phyloP scores from a whole-genome alignment of 2,888 invertebrate genomes.

The Polydrusus pterygomalis region DNA sequence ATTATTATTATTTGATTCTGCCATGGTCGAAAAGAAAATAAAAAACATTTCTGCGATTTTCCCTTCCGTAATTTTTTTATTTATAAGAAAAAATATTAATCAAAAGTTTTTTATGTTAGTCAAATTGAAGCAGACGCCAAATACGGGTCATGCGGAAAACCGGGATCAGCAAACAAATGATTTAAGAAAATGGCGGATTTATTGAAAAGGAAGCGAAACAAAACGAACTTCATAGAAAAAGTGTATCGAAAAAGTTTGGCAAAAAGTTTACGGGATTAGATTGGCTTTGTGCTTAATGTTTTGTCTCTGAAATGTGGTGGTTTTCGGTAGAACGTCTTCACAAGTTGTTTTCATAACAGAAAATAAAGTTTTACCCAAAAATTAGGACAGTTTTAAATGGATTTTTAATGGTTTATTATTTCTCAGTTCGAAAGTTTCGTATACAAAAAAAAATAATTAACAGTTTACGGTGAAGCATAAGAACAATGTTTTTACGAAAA shows the following conservation, averaged over 20 bases:
- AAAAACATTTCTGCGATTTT: too few species aligned
- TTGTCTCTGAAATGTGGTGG: constrained; percentile 25
- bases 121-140: constrained; percentile 11
- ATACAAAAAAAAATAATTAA: too few species aligned
- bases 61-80: not conserved
- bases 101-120: constrained; percentile 7
- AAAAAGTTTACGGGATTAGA: constrained; percentile 36
- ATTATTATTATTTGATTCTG: too few species aligned
- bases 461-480: too few species aligned
- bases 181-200: constrained; percentile 36
- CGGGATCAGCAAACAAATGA: constrained; percentile 24
- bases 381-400: not conserved
- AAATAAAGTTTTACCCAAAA: constrained; percentile 6
- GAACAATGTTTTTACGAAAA: too few species aligned
- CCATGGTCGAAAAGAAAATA: too few species aligned
- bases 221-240: constrained; percentile 44
- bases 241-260: constrained; percentile 41
- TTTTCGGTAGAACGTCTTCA: constrained; percentile 20
- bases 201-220: constrained; percentile 42
- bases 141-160: constrained; percentile 15
- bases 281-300: constrained; percentile 31
- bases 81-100: constrained; percentile 4
- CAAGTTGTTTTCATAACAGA: constrained; percentile 6
- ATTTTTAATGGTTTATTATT: not conserved
- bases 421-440: too few species aligned